Evolutionary conservation across 1,140 invertebrate species (phyloP).

Genomic region (Nixonia krombeini): DNA sequence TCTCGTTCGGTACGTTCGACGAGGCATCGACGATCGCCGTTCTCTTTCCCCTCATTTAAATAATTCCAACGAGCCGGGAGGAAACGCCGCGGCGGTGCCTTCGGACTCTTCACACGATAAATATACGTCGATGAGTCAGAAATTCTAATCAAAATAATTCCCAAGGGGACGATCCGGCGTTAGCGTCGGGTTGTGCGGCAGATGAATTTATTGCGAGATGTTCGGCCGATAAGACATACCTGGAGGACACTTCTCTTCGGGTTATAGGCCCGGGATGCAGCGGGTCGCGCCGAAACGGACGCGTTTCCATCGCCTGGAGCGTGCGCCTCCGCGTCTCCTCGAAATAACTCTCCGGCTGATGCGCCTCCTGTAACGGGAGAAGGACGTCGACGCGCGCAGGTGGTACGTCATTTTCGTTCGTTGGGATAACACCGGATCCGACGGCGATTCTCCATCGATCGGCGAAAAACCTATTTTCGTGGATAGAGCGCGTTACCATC

Average conservation of each 20-base stretch:
- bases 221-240: conserved; percentile 63
- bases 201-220: conserved; percentile 68
- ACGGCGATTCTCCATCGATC: conserved; percentile 20
- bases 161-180: conserved; percentile 22
- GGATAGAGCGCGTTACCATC: no score
- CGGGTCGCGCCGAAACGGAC: conserved; percentile 24
- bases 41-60: conserved; percentile 4
- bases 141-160: conserved; percentile 68
- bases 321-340: conserved; percentile 45
- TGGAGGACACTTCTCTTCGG: conserved; percentile 62
- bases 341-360: conserved; percentile 55
- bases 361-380: conserved; percentile 13
- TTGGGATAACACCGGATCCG: no score
- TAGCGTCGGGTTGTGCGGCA: conserved; percentile 44
- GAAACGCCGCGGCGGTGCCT: conserved; percentile 1
- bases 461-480: conserved; percentile 7
- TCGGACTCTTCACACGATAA: conserved; percentile 40
- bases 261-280: conserved; percentile 56
- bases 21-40: no score
- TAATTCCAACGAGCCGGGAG: conserved; percentile 5
- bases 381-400: conserved; percentile 4
- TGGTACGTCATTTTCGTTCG: not conserved
- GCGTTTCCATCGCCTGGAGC: conserved; percentile 18
- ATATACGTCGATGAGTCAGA: conserved; percentile 61
- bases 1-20: no score